Percentiles rank a stretch among this genome's conserved stretches.
phyloP scores from a whole-genome alignment of 2,113 vertebrate genomes.

The Pogonocichla stellata region DNA sequence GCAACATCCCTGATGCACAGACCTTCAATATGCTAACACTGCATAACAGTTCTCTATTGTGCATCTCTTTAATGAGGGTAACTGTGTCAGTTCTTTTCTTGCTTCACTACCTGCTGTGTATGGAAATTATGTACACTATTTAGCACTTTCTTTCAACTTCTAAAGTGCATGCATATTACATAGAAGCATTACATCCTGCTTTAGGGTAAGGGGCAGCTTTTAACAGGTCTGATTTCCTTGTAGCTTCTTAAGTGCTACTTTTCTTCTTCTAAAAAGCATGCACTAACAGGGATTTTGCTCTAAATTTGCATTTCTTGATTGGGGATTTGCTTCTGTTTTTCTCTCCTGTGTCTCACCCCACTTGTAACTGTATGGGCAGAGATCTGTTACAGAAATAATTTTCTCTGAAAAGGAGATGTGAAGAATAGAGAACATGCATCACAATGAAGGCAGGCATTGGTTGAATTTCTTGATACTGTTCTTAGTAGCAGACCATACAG shows the following conservation, averaged over 20 bases:
- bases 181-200: slow-evolving; percentile 38
- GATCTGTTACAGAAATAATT: neutral
- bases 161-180: slow-evolving; percentile 61
- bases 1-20: slow-evolving; percentile 68
- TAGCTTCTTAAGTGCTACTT: slow-evolving; percentile 22
- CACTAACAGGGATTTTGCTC: neutral
- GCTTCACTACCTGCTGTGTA: slow-evolving; percentile 73
- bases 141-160: slow-evolving; percentile 67
- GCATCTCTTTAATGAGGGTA: slow-evolving; percentile 61
- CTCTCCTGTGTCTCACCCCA: neutral
- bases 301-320: slow-evolving; percentile 34
- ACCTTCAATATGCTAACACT: slow-evolving; percentile 60
- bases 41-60: slow-evolving; percentile 70
- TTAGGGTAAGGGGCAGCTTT: slow-evolving; percentile 26
- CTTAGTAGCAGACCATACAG: neutral
- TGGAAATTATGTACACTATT: slow-evolving; percentile 69
- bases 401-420: neutral
- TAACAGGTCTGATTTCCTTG: slow-evolving; percentile 32
- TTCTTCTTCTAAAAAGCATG: neutral
- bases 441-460: neutral
- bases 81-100: slow-evolving; percentile 71
- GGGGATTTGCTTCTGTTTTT: neutral
- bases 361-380: neutral
- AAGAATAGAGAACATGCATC: neutral
- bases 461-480: neutral